Base-by-base conservation (phyloP, 2,888 invertebrate genomes). In the Trichopoda pennipes region DNA sequence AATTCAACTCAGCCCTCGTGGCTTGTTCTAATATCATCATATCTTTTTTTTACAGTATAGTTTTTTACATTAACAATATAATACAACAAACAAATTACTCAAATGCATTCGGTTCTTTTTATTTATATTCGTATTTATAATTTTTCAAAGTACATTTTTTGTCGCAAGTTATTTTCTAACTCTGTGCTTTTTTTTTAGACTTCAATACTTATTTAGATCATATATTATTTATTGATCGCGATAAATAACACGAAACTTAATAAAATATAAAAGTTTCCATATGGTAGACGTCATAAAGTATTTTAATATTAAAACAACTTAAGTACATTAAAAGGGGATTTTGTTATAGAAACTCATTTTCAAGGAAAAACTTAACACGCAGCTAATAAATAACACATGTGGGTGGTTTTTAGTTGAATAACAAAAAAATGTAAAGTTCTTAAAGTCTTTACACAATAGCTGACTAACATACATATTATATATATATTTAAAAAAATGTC, bases 201-300 rank as follows among this genome's bases (percentile, higher is more conserved):
- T 77, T 58, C 35, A 77, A 77, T 77, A 81, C 81, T 44, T 77
- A 77, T 77, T 81, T 86, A 86, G 88, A 90, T 88, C 88, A 90
- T 90, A 88, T 89, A 90, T 87, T 87, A 88, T 88, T 90, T 90
- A 90, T 90, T 89, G 90, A 90, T 90, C 90, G 88, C 87, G 90
- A 90, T 90, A 90, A 87, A 87, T 87, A 87, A 87, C 90, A 90
- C 90, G 90, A 90, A 90, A 87, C 88, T 87, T 83, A 83, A 82
- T 80, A 80, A 79, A 81, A 55, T 72, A 58, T 12, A 76, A 61
- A 69, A 51, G 44, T 56, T 60, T 69, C 44, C 61, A 69, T 77
- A 69, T 61, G 61, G 49, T 49, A 70, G 47, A 53, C 35, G 44
- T 3, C 12, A 72, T 42, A 42, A 12, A 56, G 19, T 58, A 28